A percentile compares a stretch with the other conserved stretches of the same genome.
Conservation (phyloP, 2,888 invertebrate species). For the Leucoma salicis region DNA sequence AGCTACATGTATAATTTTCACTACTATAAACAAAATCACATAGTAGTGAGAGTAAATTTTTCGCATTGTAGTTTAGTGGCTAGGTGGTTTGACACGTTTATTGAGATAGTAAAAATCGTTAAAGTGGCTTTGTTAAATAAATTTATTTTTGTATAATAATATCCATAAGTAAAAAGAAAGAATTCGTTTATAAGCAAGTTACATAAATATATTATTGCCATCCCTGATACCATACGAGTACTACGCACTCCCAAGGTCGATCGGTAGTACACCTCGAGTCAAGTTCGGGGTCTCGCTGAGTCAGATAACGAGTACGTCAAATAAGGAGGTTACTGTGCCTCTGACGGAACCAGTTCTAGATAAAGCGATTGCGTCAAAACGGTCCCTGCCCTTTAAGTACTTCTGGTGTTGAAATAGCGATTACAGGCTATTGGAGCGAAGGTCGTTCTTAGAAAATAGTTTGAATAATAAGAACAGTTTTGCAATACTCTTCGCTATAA, state of each 20-base stretch:
- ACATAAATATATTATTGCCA: background rate
- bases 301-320: constrained; percentile 24
- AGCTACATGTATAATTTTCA: too few species aligned
- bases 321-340: constrained; percentile 28
- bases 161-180: too few species aligned
- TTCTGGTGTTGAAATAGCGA: background rate
- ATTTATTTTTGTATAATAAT: too few species aligned
- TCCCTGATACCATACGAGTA: background rate
- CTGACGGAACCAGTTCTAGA: constrained; percentile 7
- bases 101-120: too few species aligned
- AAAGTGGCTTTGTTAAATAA: too few species aligned
- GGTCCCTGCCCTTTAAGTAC: constrained; percentile 10
- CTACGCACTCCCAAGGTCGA: background rate
- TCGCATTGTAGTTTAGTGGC: too few species aligned
- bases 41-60: too few species aligned
- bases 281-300: constrained; percentile 43
- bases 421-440: background rate
- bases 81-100: too few species aligned
- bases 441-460: background rate
- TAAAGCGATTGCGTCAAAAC: constrained; percentile 18
- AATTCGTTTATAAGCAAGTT: too few species aligned
- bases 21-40: too few species aligned
- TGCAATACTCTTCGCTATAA: too few species aligned
- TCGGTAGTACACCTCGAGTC: constrained; percentile 24
- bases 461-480: background rate